A percentile compares a stretch with the other conserved stretches of the same genome.
These are phyloP conservation scores for Chlamydotis undulata DNA, from an alignment of 2,113 vertebrate species.

Conservation along the genomic window DNA sequence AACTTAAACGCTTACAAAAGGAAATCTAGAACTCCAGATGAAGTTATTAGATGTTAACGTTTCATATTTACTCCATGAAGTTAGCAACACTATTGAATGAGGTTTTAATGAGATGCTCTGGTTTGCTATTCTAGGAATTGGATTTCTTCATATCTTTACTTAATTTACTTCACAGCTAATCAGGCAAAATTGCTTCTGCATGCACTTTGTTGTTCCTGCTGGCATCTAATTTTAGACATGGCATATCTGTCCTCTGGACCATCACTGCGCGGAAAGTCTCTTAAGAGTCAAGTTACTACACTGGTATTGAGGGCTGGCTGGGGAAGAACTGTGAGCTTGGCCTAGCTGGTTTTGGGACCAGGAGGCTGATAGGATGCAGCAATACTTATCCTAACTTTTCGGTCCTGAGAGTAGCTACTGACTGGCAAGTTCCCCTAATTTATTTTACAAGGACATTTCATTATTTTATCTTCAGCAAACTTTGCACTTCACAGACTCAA, in stretches of 20 bases:
- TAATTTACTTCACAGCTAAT: constrained; percentile 13
- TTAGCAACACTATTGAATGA: not conserved
- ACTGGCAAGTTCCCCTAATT: not conserved
- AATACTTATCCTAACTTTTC: not conserved
- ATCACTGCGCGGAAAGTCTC: not conserved
- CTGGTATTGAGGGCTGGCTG: not conserved
- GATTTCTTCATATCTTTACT: not conserved
- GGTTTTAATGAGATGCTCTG: not conserved
- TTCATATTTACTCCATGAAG: not conserved
- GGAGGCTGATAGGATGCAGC: not conserved
- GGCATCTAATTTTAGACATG: not conserved
- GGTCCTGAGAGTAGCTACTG: not conserved
- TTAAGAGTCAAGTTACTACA: not conserved
- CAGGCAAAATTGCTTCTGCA: not conserved
- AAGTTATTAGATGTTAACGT: not conserved
- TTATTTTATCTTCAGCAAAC: not conserved
- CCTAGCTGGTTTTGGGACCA: not conserved
- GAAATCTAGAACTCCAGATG: not conserved
- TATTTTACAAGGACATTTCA: not conserved
- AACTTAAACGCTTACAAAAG: not conserved
- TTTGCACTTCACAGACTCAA: not conserved
- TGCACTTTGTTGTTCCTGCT: not conserved
- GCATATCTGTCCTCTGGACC: not conserved
- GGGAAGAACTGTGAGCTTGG: not conserved
- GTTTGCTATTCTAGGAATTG: not conserved